Percentiles rank a stretch among this genome's conserved stretches.
Conservation (phyloP, 2,113 vertebrate species). For the Pelmatolapia mariae region DNA sequence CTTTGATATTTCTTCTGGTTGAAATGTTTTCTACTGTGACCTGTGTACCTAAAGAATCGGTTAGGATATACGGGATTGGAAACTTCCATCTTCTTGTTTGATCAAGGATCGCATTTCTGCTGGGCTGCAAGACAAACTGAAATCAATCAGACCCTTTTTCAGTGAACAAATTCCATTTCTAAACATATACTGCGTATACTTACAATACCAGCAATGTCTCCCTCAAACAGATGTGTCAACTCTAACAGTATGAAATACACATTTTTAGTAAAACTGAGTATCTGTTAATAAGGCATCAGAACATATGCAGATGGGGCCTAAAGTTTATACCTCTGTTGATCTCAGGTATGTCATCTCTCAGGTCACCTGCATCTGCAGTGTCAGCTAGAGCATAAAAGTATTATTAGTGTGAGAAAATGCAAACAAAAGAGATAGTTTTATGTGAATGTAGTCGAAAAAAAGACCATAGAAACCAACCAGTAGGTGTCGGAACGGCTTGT, state of each 20-base stretch:
- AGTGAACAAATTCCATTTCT: neutral
- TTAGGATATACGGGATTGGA: slow-evolving; percentile 86
- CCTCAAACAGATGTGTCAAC: slow-evolving; percentile 60
- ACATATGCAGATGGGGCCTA: neutral
- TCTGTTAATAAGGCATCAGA: neutral
- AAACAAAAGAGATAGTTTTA: neutral
- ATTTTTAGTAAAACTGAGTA: neutral
- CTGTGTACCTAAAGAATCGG: slow-evolving; percentile 79
- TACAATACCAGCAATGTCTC: slow-evolving; percentile 69
- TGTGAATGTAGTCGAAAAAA: neutral
- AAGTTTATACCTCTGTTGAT: slow-evolving; percentile 61
- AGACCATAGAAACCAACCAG: slow-evolving; percentile 20
- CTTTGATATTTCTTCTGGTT: too few relatives aligned
- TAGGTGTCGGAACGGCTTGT: slow-evolving; percentile 26
- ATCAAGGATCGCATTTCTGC: slow-evolving; percentile 76
- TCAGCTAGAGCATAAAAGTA: slow-evolving; percentile 17
- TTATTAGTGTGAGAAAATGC: neutral
- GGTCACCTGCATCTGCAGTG: slow-evolving; percentile 61
- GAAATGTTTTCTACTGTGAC: neutral
- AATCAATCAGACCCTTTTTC: neutral
- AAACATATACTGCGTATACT: neutral
- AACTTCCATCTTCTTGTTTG: slow-evolving; percentile 78
- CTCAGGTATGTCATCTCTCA: slow-evolving; percentile 65
- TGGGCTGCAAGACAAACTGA: slow-evolving; percentile 51
- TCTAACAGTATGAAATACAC: slow-evolving; percentile 12